Evolutionary conservation across 2,797 vertebrate species (phyloP), one percentile per base, ranked within the genome.

Genomic region (Acrocephalus scirpaceus): DNA sequence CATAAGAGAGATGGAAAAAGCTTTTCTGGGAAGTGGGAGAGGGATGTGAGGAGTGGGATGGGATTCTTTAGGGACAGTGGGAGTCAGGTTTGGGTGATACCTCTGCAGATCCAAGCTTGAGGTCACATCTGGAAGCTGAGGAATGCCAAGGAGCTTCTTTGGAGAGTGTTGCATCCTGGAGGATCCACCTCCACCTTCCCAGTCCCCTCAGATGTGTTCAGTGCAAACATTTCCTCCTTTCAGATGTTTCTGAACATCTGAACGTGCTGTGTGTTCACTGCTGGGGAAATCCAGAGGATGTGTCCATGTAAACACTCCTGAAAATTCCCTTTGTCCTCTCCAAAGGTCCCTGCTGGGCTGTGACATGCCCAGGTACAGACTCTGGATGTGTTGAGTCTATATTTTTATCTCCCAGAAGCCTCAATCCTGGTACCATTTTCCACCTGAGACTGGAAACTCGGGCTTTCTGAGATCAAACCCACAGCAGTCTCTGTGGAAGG

Each of bases 151-250:
- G 25, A 93, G 27, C 11, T 9, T 2, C 5, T 48, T 5, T 69
- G 34, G 10, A 20, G 61, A 7, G 20, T 60, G 34, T 11, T 40
- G 10, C 27, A 3, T 32, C 32, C 53, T 65, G 26, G 13, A 69
- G 29, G 0, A 38, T 12, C 36, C 36, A 19, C 5, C 7, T 84
- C 6, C 18, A 13, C 48, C 18, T 13, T 45, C 42, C 26, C 13
- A 22, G 11, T 5, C 7, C 8, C 20, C 45, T 29, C 45, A 50
- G 14, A 4, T 0, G 0, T 1, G 5, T 6, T 22, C 44, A 22
- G 17, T 5, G 21, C 10, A 14, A 17, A 4, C 4, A 5, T 30
- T 71, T 54, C 9, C 10, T 61, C 45, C 36, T 62, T 38, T 38
- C 38, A 38, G 38, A 38, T 25, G 10, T 30, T 64, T 25, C 38